Conservation (phyloP, 2,797 vertebrate genomes). For the Diplodus sargus region DNA sequence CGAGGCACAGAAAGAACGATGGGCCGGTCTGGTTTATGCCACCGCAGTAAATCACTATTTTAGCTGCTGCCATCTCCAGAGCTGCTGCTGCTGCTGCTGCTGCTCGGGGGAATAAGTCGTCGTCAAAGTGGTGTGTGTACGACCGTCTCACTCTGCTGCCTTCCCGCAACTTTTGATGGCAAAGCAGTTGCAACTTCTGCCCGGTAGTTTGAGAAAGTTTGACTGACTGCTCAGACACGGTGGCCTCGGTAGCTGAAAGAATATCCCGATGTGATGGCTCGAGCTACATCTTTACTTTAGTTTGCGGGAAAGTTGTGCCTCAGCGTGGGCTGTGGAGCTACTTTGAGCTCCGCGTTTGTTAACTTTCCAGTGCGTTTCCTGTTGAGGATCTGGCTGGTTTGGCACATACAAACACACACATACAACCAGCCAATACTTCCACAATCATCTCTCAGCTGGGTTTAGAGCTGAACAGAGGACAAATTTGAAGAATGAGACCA, state of each 20-base stretch:
- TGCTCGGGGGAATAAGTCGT: constrained; percentile 55
- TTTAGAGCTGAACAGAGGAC: background rate
- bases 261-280: constrained; percentile 21
- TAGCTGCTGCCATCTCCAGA: constrained; percentile 61
- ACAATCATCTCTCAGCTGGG: constrained; percentile 4
- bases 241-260: constrained; percentile 28
- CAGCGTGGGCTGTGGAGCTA: background rate
- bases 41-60: constrained; percentile 76
- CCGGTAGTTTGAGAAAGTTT: constrained; percentile 56
- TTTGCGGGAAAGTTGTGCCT: constrained; percentile 1
- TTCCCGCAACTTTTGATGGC: constrained; percentile 76
- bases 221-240: constrained; percentile 23
- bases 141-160: constrained; percentile 68
- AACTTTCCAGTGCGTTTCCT: background rate
- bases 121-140: constrained; percentile 11
- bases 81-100: constrained; percentile 7
- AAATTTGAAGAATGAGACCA: background rate
- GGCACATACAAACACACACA: background rate
- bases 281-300: constrained; percentile 30
- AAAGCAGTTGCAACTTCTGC: constrained; percentile 59
- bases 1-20: constrained; percentile 41
- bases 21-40: constrained; percentile 62
- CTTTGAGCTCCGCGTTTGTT: background rate
- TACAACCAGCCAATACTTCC: background rate
- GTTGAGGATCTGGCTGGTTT: background rate